A percentile compares a stretch with the other conserved stretches of the same genome.
Evolutionary conservation across 1,140 invertebrate species (phyloP).

Genomic region (Drosophila bifasciata): DNA sequence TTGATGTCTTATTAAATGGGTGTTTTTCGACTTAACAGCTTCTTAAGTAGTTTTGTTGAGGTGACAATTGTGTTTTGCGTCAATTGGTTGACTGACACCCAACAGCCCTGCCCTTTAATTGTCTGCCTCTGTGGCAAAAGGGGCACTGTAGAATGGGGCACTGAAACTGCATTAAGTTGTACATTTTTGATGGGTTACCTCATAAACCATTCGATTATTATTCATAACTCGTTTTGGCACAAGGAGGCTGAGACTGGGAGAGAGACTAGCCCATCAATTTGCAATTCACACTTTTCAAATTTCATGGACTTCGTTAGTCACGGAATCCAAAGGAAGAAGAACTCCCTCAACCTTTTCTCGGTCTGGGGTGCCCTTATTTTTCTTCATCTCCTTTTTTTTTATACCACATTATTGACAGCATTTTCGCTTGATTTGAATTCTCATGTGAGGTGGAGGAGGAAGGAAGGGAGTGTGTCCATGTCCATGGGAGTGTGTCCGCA

Average conservation of each 20-base stretch:
- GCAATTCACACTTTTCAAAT: slow-evolving; percentile 81
- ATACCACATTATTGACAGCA: slow-evolving; percentile 75
- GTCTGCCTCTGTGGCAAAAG: background rate
- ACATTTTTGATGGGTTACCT: slow-evolving; percentile 27
- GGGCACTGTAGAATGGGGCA: background rate
- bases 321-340: slow-evolving; percentile 45
- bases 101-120: slow-evolving; percentile 9
- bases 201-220: slow-evolving; percentile 63
- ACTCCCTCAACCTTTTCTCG: slow-evolving; percentile 31
- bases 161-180: background rate
- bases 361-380: slow-evolving; percentile 11
- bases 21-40: slow-evolving; percentile 70
- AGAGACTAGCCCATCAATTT: slow-evolving; percentile 60
- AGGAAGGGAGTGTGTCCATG: slow-evolving; percentile 21
- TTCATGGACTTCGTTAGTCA: slow-evolving; percentile 78
- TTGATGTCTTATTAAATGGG: slow-evolving; percentile 78
- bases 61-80: slow-evolving; percentile 55
- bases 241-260: background rate
- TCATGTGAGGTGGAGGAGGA: slow-evolving; percentile 48
- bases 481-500: slow-evolving; percentile 8
- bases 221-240: slow-evolving; percentile 69
- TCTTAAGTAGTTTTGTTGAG: slow-evolving; percentile 70
- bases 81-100: background rate
- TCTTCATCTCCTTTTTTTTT: slow-evolving; percentile 20
- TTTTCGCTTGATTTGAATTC: slow-evolving; percentile 82